A percentile compares a stretch with the other conserved stretches of the same genome.
phyloP scores from a whole-genome alignment of 2,888 invertebrate species.

The Eupithecia centaureata region DNA sequence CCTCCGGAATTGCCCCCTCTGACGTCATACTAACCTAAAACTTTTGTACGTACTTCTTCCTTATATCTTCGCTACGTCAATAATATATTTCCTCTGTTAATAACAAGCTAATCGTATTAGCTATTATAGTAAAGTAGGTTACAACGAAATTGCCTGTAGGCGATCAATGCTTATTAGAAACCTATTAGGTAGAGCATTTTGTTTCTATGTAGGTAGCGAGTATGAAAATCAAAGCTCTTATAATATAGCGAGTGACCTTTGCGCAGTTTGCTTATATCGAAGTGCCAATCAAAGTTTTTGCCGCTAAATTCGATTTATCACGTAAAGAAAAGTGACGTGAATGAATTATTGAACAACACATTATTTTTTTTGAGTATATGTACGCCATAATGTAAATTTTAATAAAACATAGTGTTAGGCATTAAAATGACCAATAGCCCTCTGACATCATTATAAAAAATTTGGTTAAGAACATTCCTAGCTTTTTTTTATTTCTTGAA shows the following conservation, averaged over 20 bases:
- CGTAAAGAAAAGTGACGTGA: constrained; percentile 42
- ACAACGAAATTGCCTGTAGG: constrained; percentile 52
- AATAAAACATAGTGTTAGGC: too few species aligned
- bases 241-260: constrained; percentile 32
- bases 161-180: constrained; percentile 65
- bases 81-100: constrained; percentile 68
- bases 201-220: constrained; percentile 43
- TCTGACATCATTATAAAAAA: too few species aligned
- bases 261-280: constrained; percentile 41
- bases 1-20: constrained; percentile 73
- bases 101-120: constrained; percentile 68
- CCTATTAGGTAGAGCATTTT: constrained; percentile 58
- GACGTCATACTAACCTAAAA: constrained; percentile 73
- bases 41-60: constrained; percentile 69
- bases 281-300: constrained; percentile 48
- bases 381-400: too few species aligned
- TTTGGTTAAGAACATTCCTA: too few species aligned
- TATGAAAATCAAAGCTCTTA: constrained; percentile 41
- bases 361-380: constrained; percentile 26
- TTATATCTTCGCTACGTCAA: constrained; percentile 54
- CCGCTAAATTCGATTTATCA: constrained; percentile 52
- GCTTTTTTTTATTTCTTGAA: too few species aligned
- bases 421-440: too few species aligned
- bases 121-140: constrained; percentile 59
- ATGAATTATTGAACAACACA: constrained; percentile 21